These are phyloP conservation scores for Drosophila serrata DNA, from an alignment of 1,140 invertebrate species.

Conservation along the genomic window DNA sequence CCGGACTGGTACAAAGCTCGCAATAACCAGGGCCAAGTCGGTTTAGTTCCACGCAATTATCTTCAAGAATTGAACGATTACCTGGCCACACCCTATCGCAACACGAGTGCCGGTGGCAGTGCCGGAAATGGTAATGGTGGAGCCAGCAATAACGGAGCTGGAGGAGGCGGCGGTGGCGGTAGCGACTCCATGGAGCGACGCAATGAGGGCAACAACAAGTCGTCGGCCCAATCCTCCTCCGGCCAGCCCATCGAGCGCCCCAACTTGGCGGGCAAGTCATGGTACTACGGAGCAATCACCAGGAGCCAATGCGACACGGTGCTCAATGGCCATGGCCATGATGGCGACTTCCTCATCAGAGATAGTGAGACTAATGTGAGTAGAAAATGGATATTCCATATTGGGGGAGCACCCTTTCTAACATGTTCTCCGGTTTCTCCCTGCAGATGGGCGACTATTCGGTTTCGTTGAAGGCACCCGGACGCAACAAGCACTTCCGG, in stretches of 20 bases:
- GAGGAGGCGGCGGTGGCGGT: conserved; percentile 75
- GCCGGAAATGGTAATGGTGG: conserved; percentile 76
- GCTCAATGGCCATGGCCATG: conserved; percentile 96
- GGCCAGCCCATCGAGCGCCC: conserved; percentile 87
- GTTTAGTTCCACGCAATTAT: conserved; percentile 98
- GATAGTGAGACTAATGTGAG: conserved; percentile 99
- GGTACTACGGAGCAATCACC: conserved; percentile 99
- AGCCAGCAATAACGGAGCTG: conserved; percentile 77
- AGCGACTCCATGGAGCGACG: conserved; percentile 81
- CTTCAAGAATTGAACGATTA: conserved; percentile 96
- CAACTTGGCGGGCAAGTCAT: conserved; percentile 92
- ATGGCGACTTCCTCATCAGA: conserved; percentile 99
- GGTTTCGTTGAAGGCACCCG: conserved; percentile 98
- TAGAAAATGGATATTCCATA: conserved; percentile 41
- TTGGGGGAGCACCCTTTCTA: background rate
- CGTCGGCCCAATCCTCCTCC: conserved; percentile 65
- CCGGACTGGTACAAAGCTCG: conserved; percentile 99
- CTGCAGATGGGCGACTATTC: conserved; percentile 98
- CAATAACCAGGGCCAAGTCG: conserved; percentile 95
- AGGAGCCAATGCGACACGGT: conserved; percentile 97
- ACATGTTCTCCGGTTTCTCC: too few relatives aligned
- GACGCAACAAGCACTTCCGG: conserved; percentile 99
- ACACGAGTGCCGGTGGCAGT: conserved; percentile 86
- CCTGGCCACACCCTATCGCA: conserved; percentile 92
- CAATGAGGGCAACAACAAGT: conserved; percentile 79